These are phyloP conservation scores for Tarsius wallacei DNA, from an alignment of 2,797 vertebrate species.

Conservation along the genomic window DNA sequence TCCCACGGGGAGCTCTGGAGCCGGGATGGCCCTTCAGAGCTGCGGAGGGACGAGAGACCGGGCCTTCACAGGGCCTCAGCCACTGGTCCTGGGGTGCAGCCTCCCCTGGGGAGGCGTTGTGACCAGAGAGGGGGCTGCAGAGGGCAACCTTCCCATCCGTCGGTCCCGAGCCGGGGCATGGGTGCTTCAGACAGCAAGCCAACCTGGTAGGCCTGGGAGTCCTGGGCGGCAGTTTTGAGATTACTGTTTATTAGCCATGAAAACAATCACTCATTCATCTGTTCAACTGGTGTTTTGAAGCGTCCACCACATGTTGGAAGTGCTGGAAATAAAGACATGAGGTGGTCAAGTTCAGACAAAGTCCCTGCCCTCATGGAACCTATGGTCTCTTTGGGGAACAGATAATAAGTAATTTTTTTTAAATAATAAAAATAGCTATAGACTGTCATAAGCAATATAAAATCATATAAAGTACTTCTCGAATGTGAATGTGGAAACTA, in stretches of 20 bases:
- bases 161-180: background rate
- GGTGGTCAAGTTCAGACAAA: constrained; percentile 31
- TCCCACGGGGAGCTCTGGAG: background rate
- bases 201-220: background rate
- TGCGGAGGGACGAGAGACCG: background rate
- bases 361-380: background rate
- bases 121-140: background rate
- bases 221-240: background rate
- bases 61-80: background rate
- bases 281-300: background rate
- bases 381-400: background rate
- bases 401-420: background rate
- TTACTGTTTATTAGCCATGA: background rate
- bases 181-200: background rate
- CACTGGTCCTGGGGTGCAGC: background rate
- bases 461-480: background rate
- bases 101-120: background rate
- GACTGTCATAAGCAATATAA: background rate
- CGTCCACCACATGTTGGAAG: background rate
- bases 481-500: background rate
- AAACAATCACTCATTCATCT: background rate
- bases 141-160: background rate
- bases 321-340: background rate
- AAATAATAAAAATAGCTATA: too few species aligned
- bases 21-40: background rate